Percentiles rank a stretch among this genome's conserved stretches.
Evolutionary conservation across 2,797 vertebrate species (phyloP).

Genomic region (Cynodonichthys magdalenae): DNA sequence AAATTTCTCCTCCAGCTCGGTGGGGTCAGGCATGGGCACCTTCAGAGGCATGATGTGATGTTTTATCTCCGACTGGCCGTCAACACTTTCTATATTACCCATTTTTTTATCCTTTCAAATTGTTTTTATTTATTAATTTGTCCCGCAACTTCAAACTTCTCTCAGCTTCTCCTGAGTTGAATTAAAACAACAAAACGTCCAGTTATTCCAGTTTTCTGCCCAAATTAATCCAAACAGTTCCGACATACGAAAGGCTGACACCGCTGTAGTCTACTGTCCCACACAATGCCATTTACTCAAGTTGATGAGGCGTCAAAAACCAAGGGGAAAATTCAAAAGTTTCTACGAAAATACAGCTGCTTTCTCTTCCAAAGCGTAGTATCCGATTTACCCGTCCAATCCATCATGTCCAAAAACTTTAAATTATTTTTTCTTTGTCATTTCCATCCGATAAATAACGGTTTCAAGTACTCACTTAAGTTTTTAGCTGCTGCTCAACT

Average conservation of each 20-base stretch:
- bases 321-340: constrained; percentile 33
- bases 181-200: constrained; percentile 27
- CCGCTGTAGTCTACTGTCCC: constrained; percentile 37
- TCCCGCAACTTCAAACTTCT: constrained; percentile 10
- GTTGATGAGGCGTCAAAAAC: constrained; percentile 13
- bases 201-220: constrained; percentile 35
- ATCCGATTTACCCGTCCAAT: constrained; percentile 62
- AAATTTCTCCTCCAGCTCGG: constrained; percentile 95
- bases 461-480: constrained; percentile 41
- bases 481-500: constrained; percentile 61
- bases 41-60: constrained; percentile 89
- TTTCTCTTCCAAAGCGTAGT: constrained; percentile 53
- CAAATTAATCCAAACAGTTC: constrained; percentile 45
- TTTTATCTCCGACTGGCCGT: constrained; percentile 87
- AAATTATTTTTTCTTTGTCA: neutral
- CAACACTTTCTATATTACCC: constrained; percentile 93
- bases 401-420: constrained; percentile 65
- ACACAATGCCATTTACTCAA: constrained; percentile 63
- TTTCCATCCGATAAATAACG: constrained; percentile 27
- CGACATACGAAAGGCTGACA: constrained; percentile 41
- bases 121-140: too few relatives aligned
- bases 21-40: constrained; percentile 95
- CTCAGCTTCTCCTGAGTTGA: constrained; percentile 28
- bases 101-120: constrained; percentile 60
- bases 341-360: constrained; percentile 50